These are phyloP conservation scores for Megaustenia siamemsis DNA, from an alignment of 2,888 invertebrate species.

Conservation along the genomic window DNA sequence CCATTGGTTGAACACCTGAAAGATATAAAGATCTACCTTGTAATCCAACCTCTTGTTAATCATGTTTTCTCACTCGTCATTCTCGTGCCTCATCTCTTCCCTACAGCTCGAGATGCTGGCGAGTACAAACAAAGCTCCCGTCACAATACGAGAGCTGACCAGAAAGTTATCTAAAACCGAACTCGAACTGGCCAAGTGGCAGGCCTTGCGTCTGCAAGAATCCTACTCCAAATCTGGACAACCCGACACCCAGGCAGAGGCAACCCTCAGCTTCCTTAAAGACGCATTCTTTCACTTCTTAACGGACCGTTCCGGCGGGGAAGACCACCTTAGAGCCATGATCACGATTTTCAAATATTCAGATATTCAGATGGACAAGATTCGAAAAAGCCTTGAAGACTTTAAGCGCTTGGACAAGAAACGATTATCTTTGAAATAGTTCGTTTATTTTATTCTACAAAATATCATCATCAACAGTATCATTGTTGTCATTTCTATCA, in stretches of 20 bases:
- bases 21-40: too few relatives aligned
- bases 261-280: slow-evolving; percentile 72
- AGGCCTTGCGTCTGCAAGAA: slow-evolving; percentile 69
- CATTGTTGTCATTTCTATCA: neutral
- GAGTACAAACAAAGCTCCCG: slow-evolving; percentile 54
- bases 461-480: neutral
- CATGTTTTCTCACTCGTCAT: too few relatives aligned
- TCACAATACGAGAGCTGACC: slow-evolving; percentile 72
- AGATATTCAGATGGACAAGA: slow-evolving; percentile 70
- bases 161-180: slow-evolving; percentile 73
- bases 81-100: neutral
- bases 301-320: slow-evolving; percentile 62
- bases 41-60: too few relatives aligned
- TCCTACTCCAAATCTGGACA: slow-evolving; percentile 70
- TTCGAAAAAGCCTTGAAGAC: slow-evolving; percentile 61
- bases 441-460: too few relatives aligned
- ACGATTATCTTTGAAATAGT: slow-evolving; percentile 19
- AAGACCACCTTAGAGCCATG: slow-evolving; percentile 74
- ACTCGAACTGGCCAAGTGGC: slow-evolving; percentile 76
- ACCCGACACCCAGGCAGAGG: slow-evolving; percentile 74
- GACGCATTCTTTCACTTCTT: slow-evolving; percentile 77
- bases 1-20: too few relatives aligned
- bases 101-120: slow-evolving; percentile 73
- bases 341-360: slow-evolving; percentile 75
- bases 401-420: slow-evolving; percentile 37